Base-by-base conservation (phyloP, 2,888 invertebrate genomes). In the Himalopsyche anomala region DNA sequence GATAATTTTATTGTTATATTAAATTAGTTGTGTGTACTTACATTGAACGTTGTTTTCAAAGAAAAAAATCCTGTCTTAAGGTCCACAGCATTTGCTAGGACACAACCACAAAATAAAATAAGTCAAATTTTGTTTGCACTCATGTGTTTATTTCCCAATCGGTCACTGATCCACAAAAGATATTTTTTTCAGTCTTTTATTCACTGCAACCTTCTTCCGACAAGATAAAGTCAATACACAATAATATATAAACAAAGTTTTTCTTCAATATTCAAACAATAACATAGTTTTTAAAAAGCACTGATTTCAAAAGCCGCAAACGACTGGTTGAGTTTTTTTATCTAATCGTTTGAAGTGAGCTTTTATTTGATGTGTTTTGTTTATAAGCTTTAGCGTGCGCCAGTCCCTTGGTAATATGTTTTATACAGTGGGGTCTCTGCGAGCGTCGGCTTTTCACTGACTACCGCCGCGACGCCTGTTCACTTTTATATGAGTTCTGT, bases 401-500 rank as follows among this genome's bases (percentile, higher is more conserved):
- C 62, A 62, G 62, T 62, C 62, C 62, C 62, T 62, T 62, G 28
- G 56, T n/a, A 56, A 19, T 62, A 62, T 62, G 62, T 62, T 62
- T 62, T 15, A 51, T 4, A 62, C 62, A 28, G 9, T 28, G 62
- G 28, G 62, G 62, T 62, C 62, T 62, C 62, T 62, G 62, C 62
- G 62, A 62, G 62, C 62, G 62, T 62, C 62, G 62, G 62, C 19
- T 62, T 62, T 62, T 62, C 28, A 62, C 62, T 62, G 62, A 62
- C 28, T 62, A 28, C 19, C 62, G 28, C 11, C 62, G 62, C 62
- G 62, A 62, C 62, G 62, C 62, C 62, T 62, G 6, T n/a, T 19
- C 62, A 62, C 62, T 62, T 62, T 62, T 62, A 62, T 62, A 62
- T 62, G 62, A 62, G 62, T 62, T 62, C 62, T 19, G 62, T 62